Conservation (phyloP, 37 sponge, comb jelly and placozoan genomes). For the Halisarca cf. caerulea region DNA sequence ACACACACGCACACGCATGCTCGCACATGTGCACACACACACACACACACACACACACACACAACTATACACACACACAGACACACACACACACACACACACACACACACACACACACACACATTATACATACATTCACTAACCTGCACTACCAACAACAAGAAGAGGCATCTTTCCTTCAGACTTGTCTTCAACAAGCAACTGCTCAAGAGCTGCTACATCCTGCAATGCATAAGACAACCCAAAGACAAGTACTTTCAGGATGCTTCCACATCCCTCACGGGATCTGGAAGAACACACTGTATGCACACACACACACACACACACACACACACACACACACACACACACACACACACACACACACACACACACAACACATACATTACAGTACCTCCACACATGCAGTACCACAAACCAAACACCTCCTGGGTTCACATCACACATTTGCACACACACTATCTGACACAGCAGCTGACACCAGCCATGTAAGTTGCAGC, state of each 20-base stretch:
- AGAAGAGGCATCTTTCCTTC: constrained; percentile 66
- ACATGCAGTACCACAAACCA: no score
- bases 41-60: constrained; percentile 8
- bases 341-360: neutral
- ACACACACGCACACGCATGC: no score
- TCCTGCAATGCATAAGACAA: constrained; percentile 44
- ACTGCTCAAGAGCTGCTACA: constrained; percentile 59
- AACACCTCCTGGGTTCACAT: no score
- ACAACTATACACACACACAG: constrained; percentile 1
- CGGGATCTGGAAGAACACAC: no score
- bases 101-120: neutral
- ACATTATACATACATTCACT: neutral
- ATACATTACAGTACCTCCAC: no score
- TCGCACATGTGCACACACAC: no score
- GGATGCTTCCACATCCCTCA: no score
- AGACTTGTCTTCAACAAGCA: constrained; percentile 50
- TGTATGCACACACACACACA: constrained; percentile 7
- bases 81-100: constrained; percentile 24
- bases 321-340: constrained; percentile 4
- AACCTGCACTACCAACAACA: constrained; percentile 74
- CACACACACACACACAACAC: no score
- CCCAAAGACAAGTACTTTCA: no score
- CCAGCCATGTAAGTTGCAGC: no score
- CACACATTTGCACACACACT: no score
- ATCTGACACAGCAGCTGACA: no score